Evolutionary conservation across 2,113 vertebrate species (phyloP).

Genomic region (Callochromis pleurospilus): DNA sequence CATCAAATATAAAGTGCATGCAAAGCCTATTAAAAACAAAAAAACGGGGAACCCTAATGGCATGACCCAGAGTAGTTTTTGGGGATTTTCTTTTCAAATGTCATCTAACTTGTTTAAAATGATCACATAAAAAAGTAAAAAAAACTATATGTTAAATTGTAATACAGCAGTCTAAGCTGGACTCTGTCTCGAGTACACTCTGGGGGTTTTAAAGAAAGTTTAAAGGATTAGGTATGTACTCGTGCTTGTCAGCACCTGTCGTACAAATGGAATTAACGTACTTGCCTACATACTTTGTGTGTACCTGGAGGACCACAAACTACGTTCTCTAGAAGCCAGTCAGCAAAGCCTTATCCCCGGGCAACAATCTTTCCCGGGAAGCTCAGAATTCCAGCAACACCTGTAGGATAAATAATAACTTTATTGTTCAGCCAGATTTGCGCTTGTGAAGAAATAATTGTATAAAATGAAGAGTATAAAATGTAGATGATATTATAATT

Average conservation of each 20-base stretch:
- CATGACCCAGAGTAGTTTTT: not conserved
- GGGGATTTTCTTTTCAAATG: not conserved
- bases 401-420: not conserved
- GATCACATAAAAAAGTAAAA: not conserved
- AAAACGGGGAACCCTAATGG: not conserved
- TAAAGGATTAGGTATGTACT: not conserved
- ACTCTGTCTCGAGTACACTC: not conserved
- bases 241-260: not conserved
- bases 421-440: not conserved
- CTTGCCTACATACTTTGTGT: not conserved
- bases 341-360: not conserved
- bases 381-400: not conserved
- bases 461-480: not conserved
- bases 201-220: not conserved
- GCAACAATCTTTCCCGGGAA: not conserved
- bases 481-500: not conserved
- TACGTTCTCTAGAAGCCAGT: not conserved
- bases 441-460: not conserved
- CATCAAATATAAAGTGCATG: constrained; percentile 16
- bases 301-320: not conserved
- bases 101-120: not conserved
- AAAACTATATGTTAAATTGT: not conserved
- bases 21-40: not conserved
- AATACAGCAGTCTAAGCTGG: not conserved
- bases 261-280: not conserved